Evolutionary conservation across 2,797 vertebrate species (phyloP).

Genomic region (Poeciliopsis infans): DNA sequence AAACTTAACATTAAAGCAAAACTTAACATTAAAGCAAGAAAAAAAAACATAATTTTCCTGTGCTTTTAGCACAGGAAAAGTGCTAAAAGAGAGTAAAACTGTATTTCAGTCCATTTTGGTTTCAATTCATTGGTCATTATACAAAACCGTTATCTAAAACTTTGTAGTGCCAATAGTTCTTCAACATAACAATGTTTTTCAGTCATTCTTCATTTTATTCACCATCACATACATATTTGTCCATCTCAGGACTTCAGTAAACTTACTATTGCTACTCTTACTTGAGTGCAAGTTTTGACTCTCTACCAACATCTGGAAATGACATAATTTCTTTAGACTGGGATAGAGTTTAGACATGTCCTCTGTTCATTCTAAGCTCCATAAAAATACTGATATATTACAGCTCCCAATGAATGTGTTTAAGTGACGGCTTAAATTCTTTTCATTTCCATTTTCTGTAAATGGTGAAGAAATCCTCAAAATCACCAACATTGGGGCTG

Average conservation of each 20-base stretch:
- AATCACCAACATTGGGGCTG: background rate
- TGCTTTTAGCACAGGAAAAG: too few relatives aligned
- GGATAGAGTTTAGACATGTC: background rate
- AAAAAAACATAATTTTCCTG: background rate
- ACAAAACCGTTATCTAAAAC: background rate
- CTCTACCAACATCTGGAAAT: background rate
- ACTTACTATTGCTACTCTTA: too few relatives aligned
- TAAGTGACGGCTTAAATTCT: background rate
- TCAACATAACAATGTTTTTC: background rate
- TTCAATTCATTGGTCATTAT: background rate
- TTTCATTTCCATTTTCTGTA: slow-evolving; percentile 4
- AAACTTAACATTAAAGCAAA: background rate
- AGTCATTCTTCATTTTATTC: too few relatives aligned
- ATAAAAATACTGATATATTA: background rate
- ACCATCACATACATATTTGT: too few relatives aligned
- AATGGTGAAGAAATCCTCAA: background rate
- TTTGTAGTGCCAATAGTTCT: background rate
- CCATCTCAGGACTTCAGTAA: background rate
- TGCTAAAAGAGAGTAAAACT: background rate
- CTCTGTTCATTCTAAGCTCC: background rate
- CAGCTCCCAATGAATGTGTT: background rate
- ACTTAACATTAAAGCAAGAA: background rate
- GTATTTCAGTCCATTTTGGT: background rate
- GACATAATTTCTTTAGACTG: background rate
- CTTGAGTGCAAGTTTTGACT: background rate